Percentiles rank a stretch among this genome's conserved stretches.
Conservation (phyloP, 2,888 invertebrate genomes). For the Thymelicus lineola region DNA sequence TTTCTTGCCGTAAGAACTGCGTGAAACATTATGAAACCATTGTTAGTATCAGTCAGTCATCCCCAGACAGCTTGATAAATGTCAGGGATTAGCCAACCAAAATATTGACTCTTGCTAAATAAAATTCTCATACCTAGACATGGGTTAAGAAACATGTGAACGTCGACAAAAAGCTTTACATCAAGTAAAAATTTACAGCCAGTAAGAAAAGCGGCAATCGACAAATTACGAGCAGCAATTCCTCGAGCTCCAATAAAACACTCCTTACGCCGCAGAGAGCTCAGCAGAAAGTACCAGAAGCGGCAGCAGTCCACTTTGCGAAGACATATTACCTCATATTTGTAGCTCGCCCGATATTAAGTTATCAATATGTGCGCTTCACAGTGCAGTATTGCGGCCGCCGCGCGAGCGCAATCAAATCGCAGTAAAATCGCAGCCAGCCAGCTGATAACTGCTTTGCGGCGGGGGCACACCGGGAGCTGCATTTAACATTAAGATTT, state of each 20-base stretch:
- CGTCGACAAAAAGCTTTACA: too few relatives aligned
- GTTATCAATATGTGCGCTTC: constrained; percentile 58
- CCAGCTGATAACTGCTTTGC: constrained; percentile 58
- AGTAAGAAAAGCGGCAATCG: not conserved
- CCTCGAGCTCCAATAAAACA: constrained; percentile 21
- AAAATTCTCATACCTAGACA: too few relatives aligned
- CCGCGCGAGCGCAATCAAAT: constrained; percentile 67
- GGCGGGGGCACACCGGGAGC: constrained; percentile 48
- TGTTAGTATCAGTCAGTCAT: too few relatives aligned
- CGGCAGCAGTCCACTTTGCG: constrained; percentile 31
- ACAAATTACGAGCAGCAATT: not conserved
- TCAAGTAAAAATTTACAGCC: not conserved
- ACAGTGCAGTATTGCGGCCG: constrained; percentile 45
- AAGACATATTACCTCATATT: constrained; percentile 45
- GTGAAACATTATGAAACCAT: too few relatives aligned
- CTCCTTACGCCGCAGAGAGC: constrained; percentile 11
- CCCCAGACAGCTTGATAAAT: too few relatives aligned
- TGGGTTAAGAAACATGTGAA: too few relatives aligned
- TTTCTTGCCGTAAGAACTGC: too few relatives aligned
- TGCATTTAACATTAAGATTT: constrained; percentile 5
- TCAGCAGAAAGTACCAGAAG: constrained; percentile 19
- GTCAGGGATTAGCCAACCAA: too few relatives aligned
- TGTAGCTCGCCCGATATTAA: constrained; percentile 59
- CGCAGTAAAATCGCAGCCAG: constrained; percentile 65
- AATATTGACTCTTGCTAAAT: too few relatives aligned